Conservation (phyloP, 1,140 invertebrate species). For the Acyrthosiphon pisum region DNA sequence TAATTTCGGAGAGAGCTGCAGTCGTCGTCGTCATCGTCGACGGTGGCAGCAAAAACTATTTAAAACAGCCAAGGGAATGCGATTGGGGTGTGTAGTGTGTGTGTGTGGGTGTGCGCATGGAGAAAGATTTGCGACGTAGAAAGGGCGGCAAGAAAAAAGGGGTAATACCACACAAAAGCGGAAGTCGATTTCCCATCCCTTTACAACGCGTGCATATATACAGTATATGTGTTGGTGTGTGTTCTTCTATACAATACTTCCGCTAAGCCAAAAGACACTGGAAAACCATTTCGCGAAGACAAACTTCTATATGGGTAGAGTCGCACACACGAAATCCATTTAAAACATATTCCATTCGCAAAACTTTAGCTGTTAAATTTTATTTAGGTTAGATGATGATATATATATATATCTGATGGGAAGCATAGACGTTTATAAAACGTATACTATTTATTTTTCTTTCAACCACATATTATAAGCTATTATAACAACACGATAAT, state of each 20-base stretch:
- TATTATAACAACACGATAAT: not conserved
- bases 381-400: conserved; percentile 1
- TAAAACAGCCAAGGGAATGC: conserved; percentile 55
- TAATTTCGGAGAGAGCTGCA: conserved; percentile 55
- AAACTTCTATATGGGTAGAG: conserved; percentile 26
- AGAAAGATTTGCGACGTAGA: conserved; percentile 41
- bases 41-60: conserved; percentile 55
- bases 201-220: not conserved
- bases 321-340: conserved; percentile 42
- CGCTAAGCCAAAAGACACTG: conserved; percentile 45
- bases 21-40: conserved; percentile 39
- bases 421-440: not conserved
- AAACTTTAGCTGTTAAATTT: conserved; percentile 45
- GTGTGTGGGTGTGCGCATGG: not conserved
- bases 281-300: conserved; percentile 46
- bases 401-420: not conserved
- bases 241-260: conserved; percentile 30
- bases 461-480: not conserved
- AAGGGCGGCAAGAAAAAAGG: conserved; percentile 45
- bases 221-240: not conserved
- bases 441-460: not conserved
- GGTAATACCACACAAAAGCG: conserved; percentile 43
- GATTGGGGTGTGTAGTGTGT: conserved; percentile 44
- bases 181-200: conserved; percentile 47
- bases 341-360: conserved; percentile 37